phyloP scores from a whole-genome alignment of 2,113 vertebrate genomes.

The Podiceps cristatus region DNA sequence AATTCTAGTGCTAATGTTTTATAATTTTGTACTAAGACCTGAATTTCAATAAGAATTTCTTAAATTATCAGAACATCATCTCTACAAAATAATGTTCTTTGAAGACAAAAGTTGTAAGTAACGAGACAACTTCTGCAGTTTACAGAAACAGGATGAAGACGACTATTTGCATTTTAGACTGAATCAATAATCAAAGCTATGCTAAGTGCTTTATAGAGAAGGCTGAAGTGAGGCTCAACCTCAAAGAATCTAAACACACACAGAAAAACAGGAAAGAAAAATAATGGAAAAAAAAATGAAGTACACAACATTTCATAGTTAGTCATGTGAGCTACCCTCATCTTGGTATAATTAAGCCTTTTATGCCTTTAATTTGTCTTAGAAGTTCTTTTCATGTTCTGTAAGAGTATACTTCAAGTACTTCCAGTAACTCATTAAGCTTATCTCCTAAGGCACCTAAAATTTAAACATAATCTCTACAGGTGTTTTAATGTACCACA shows the following conservation, averaged over 20 bases:
- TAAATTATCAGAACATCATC: background rate
- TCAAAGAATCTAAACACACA: background rate
- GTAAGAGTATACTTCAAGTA: background rate
- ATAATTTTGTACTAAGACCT: background rate
- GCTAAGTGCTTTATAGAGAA: background rate
- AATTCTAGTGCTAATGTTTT: background rate
- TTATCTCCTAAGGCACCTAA: background rate
- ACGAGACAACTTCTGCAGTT: background rate
- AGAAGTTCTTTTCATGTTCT: background rate
- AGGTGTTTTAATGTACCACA: background rate
- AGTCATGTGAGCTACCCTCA: background rate
- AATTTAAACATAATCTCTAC: background rate
- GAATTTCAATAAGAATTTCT: background rate
- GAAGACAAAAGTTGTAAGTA: background rate
- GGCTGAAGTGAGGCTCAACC: background rate
- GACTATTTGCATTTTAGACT: background rate
- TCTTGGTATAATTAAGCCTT: background rate
- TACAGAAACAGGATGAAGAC: background rate
- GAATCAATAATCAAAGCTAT: background rate
- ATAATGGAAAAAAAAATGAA: background rate
- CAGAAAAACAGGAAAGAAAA: background rate
- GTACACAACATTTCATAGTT: background rate
- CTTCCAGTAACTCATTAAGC: background rate
- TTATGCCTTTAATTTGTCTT: background rate
- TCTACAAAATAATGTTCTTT: background rate